Percentiles rank a stretch among this genome's conserved stretches.
phyloP scores from a whole-genome alignment of 2,113 vertebrate species.

The Cyprinodon variegatus region DNA sequence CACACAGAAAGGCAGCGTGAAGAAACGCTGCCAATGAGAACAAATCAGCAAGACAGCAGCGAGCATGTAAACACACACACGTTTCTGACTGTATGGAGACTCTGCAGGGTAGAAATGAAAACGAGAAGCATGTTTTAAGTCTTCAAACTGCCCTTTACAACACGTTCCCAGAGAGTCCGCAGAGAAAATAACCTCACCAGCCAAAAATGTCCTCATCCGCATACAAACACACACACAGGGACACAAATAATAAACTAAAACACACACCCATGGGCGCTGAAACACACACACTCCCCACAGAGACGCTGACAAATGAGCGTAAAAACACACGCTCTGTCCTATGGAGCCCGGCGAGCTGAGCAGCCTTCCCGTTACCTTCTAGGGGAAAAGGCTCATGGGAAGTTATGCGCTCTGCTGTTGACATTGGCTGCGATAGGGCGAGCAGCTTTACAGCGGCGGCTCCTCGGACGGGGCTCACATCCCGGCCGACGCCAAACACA shows the following conservation, averaged over 20 bases:
- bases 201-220: neutral
- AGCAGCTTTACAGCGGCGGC: conserved; percentile 52
- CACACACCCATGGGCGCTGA: conserved; percentile 22
- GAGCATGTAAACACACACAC: conserved; percentile 3
- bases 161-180: neutral
- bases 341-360: conserved; percentile 16
- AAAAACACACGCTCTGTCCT: conserved; percentile 9
- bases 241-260: conserved; percentile 13
- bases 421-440: conserved; percentile 54
- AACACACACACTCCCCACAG: conserved; percentile 20
- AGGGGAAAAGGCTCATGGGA: conserved; percentile 72
- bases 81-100: neutral
- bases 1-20: conserved; percentile 23
- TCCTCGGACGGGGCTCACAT: conserved; percentile 17
- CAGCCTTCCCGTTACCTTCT: conserved; percentile 58
- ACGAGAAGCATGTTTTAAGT: neutral
- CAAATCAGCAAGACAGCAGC: conserved; percentile 41
- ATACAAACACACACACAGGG: conserved; percentile 15
- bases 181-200: neutral
- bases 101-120: neutral
- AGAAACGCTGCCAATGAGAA: conserved; percentile 37
- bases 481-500: conserved; percentile 13
- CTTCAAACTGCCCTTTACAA: neutral
- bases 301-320: conserved; percentile 33
- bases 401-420: conserved; percentile 65